Evolutionary conservation across 2,113 vertebrate genomes (phyloP).

Genomic region (Microcebus tavaratra): DNA sequence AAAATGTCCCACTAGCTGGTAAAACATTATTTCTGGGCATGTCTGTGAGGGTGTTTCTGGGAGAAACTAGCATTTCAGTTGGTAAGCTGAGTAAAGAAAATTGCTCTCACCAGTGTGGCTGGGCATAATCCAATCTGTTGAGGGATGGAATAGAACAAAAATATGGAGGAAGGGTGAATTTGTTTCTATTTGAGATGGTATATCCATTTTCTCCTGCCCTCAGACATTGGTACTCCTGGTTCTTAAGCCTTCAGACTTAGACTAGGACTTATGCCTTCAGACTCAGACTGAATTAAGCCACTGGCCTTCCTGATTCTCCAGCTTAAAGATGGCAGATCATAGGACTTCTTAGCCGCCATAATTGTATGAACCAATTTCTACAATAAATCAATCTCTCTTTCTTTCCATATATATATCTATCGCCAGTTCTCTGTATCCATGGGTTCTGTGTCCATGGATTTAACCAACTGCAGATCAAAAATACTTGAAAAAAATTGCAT

Average conservation of each 20-base stretch:
- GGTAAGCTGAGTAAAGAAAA: background rate
- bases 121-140: background rate
- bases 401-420: background rate
- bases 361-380: background rate
- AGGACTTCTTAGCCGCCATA: background rate
- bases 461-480: background rate
- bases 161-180: background rate
- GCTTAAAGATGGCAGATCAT: background rate
- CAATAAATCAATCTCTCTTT: background rate
- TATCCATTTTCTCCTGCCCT: background rate
- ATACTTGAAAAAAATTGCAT: background rate
- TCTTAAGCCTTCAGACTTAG: background rate
- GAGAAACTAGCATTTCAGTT: background rate
- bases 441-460: background rate
- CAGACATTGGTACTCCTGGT: background rate
- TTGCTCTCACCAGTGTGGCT: background rate
- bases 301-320: background rate
- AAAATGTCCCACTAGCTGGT: background rate
- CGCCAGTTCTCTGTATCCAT: background rate
- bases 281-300: background rate
- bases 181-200: background rate
- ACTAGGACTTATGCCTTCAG: background rate
- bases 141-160: background rate
- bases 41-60: background rate
- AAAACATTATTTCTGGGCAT: background rate